A percentile compares a stretch with the other conserved stretches of the same genome.
These are phyloP conservation scores for Glaucidium brasilianum DNA, from an alignment of 2,113 vertebrate genomes.

Conservation along the genomic window DNA sequence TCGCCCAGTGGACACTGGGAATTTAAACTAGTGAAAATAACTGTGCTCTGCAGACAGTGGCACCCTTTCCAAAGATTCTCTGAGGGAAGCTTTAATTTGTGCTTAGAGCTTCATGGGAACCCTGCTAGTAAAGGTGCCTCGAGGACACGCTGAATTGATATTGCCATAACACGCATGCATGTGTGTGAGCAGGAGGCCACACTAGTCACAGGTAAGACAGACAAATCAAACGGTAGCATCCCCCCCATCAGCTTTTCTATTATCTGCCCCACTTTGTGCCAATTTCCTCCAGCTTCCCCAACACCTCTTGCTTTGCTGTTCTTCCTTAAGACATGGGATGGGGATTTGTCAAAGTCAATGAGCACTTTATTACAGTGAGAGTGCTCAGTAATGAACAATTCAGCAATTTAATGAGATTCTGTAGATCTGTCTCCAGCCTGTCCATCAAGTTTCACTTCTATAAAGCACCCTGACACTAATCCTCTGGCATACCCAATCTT, in stretches of 20 bases:
- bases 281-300: conserved; percentile 70
- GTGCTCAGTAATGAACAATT: conserved; percentile 84
- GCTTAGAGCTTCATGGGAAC: background rate
- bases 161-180: background rate
- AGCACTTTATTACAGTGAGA: conserved; percentile 86
- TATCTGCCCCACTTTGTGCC: conserved; percentile 66
- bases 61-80: background rate
- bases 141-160: background rate
- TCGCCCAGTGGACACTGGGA: background rate
- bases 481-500: conserved; percentile 84
- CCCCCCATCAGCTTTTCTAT: conserved; percentile 55
- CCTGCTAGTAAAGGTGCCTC: background rate
- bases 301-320: conserved; percentile 71
- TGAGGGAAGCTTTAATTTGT: conserved; percentile 11
- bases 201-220: conserved; percentile 14
- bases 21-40: background rate
- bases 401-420: conserved; percentile 87
- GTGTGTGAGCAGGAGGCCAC: background rate
- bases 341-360: conserved; percentile 87
- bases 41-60: background rate
- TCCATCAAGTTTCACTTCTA: conserved; percentile 85
- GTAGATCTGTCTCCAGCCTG: conserved; percentile 84
- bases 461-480: conserved; percentile 88
- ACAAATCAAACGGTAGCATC: conserved; percentile 49
- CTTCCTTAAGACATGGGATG: conserved; percentile 75